phyloP scores from a whole-genome alignment of 2,888 invertebrate genomes.

The Tenthredo scrophulariae region DNA sequence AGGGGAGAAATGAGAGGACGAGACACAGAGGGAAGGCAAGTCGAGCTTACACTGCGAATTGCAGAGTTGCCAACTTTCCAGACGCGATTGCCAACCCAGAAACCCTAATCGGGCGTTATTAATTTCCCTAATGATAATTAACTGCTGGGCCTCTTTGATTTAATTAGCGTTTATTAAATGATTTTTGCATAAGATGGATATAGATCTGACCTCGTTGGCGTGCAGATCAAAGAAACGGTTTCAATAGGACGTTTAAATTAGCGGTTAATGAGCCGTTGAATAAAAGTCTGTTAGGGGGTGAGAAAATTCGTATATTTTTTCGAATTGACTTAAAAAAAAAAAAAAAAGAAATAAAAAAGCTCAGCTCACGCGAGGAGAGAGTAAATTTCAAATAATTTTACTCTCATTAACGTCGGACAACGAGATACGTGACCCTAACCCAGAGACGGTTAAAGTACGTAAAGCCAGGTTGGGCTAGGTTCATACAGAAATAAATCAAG shows the following conservation, averaged over 20 bases:
- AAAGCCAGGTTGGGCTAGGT: not conserved
- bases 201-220: not conserved
- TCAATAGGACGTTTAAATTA: not conserved
- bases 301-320: not conserved
- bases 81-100: conserved; percentile 47
- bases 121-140: conserved; percentile 59
- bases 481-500: conserved; percentile 48
- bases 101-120: conserved; percentile 60
- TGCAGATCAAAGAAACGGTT: not conserved
- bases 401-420: conserved; percentile 31
- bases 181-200: conserved; percentile 27
- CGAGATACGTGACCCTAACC: conserved; percentile 35
- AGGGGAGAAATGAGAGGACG: not conserved
- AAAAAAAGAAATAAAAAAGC: not conserved
- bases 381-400: conserved; percentile 46
- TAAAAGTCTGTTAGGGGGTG: not conserved
- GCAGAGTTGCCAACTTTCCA: conserved; percentile 46
- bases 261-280: not conserved
- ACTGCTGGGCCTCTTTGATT: conserved; percentile 27
- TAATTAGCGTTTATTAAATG: conserved; percentile 16
- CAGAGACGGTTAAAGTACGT: conserved; percentile 1
- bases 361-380: not conserved
- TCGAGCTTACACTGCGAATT: conserved; percentile 52
- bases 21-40: conserved; percentile 30
- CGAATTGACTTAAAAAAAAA: not conserved